A percentile compares a stretch with the other conserved stretches of the same genome.
phyloP scores from a whole-genome alignment of 2,113 vertebrate species.

The Platysternon megacephalum region DNA sequence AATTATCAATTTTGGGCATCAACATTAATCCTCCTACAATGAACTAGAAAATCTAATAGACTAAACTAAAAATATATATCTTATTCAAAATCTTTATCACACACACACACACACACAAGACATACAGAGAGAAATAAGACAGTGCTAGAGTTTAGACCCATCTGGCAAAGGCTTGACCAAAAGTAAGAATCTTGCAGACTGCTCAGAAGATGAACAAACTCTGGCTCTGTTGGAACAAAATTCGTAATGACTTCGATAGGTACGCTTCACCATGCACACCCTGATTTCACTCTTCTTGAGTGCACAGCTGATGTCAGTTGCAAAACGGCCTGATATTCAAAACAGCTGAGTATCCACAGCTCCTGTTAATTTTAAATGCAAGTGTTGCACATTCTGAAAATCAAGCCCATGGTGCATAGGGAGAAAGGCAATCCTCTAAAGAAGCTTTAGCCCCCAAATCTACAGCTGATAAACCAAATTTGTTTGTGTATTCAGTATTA shows the following conservation, averaged over 20 bases:
- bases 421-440: background rate
- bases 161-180: background rate
- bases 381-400: background rate
- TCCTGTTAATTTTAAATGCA: background rate
- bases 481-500: background rate
- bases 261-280: background rate
- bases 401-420: background rate
- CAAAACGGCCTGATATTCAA: background rate
- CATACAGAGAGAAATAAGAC: background rate
- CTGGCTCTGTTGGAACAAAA: background rate
- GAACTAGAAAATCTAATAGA: background rate
- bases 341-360: background rate
- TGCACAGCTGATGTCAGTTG: background rate
- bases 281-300: background rate
- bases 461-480: background rate
- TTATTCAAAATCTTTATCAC: background rate
- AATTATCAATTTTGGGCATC: background rate
- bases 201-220: background rate
- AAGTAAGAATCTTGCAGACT: background rate
- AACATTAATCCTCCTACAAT: background rate
- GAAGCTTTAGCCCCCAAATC: background rate
- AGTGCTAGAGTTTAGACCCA: background rate
- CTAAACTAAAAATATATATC: background rate
- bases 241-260: background rate
- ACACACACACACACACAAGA: background rate